A percentile compares a stretch with the other conserved stretches of the same genome.
phyloP scores from a whole-genome alignment of 1,140 invertebrate genomes.

The Xylocopa sonorina region DNA sequence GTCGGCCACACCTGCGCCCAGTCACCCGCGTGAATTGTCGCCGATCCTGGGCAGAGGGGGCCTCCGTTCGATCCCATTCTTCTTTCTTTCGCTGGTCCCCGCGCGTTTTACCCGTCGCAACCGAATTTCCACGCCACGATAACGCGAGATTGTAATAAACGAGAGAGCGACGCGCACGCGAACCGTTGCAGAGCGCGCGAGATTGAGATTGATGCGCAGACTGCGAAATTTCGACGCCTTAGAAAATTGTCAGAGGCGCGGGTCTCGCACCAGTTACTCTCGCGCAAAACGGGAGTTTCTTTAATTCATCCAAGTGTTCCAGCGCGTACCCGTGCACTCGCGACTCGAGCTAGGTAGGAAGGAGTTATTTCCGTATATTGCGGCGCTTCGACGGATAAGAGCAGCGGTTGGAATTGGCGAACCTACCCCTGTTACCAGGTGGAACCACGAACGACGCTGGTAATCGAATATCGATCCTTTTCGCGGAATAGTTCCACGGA shows the following conservation, averaged over 20 bases:
- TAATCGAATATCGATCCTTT: slow-evolving; percentile 44
- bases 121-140: not conserved
- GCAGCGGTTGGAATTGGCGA: not conserved
- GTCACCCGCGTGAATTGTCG: not conserved
- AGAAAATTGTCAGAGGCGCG: not conserved
- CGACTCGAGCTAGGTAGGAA: not conserved
- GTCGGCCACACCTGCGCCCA: slow-evolving; percentile 12
- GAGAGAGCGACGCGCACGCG: too few relatives aligned
- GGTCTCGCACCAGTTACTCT: not conserved
- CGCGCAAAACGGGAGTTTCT: slow-evolving; percentile 57
- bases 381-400: not conserved
- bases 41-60: not conserved
- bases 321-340: not conserved
- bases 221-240: not conserved
- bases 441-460: not conserved
- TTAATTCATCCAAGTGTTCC: slow-evolving; percentile 61
- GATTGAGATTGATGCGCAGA: too few relatives aligned
- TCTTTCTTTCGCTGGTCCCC: too few relatives aligned
- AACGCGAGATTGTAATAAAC: too few relatives aligned
- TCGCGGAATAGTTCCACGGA: not conserved
- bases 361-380: slow-evolving; percentile 3
- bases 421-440: slow-evolving; percentile 12
- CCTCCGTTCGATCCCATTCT: not conserved
- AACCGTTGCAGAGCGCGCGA: too few relatives aligned
- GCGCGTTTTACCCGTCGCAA: not conserved